Evolutionary conservation across 2,113 vertebrate genomes (phyloP).

Genomic region (Sylvia atricapilla): DNA sequence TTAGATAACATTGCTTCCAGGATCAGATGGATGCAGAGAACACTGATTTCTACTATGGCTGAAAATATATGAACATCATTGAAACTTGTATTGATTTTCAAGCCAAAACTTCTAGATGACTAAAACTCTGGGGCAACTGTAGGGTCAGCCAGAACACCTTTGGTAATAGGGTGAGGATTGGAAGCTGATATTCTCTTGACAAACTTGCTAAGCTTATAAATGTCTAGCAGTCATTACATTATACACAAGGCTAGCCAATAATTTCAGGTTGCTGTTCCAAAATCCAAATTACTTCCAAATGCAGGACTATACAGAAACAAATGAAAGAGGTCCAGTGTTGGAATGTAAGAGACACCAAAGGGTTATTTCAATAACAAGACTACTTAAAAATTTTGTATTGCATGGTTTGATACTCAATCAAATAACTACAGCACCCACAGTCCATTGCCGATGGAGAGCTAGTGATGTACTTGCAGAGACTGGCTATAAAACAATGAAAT

Average conservation of each 20-base stretch:
- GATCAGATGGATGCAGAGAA: background rate
- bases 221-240: conserved; percentile 32
- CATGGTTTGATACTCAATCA: background rate
- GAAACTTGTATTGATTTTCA: conserved; percentile 52
- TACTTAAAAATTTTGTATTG: background rate
- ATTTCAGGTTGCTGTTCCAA: conserved; percentile 54
- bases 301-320: background rate
- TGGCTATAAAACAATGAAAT: background rate
- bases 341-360: background rate
- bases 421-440: background rate
- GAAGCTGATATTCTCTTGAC: conserved; percentile 58
- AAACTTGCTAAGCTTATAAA: conserved; percentile 49
- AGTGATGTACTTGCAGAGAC: background rate
- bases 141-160: conserved; percentile 58
- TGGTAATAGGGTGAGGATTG: conserved; percentile 37
- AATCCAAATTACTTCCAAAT: conserved; percentile 57
- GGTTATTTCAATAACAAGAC: conserved; percentile 13
- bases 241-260: conserved; percentile 16
- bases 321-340: conserved; percentile 14
- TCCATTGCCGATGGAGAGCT: background rate
- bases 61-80: conserved; percentile 34
- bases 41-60: background rate
- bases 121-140: conserved; percentile 19
- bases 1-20: background rate
- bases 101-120: conserved; percentile 40